These are phyloP conservation scores for Myotis yumanensis DNA, from an alignment of 2,113 vertebrate species.

Conservation along the genomic window DNA sequence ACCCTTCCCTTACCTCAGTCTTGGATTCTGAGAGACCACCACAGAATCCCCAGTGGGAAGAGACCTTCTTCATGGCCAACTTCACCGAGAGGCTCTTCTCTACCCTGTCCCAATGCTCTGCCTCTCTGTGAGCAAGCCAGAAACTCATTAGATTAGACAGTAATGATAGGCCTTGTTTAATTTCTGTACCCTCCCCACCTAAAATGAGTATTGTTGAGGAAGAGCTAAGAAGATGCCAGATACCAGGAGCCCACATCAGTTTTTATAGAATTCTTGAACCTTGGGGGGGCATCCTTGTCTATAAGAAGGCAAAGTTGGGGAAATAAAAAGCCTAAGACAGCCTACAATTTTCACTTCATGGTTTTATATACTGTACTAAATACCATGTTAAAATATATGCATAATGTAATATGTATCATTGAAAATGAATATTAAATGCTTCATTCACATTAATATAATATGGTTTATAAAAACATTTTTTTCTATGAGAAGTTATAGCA, in stretches of 20 bases:
- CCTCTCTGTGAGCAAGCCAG: background rate
- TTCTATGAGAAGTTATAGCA: background rate
- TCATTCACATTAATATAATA: background rate
- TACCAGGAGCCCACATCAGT: background rate
- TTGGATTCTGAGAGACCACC: background rate
- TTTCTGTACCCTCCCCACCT: background rate
- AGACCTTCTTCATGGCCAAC: background rate
- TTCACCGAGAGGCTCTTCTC: background rate
- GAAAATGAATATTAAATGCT: background rate
- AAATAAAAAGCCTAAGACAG: background rate
- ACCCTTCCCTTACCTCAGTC: background rate
- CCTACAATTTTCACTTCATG: background rate
- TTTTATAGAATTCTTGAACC: background rate
- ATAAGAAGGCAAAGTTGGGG: background rate
- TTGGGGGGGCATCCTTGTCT: background rate
- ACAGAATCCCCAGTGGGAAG: background rate
- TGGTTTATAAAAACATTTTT: background rate
- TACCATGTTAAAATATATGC: background rate
- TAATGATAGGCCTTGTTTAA: no score
- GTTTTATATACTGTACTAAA: background rate
- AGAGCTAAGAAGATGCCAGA: background rate
- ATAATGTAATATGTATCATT: background rate
- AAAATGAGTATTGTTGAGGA: no score
- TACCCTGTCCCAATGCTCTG: background rate
- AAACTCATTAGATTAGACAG: background rate